A percentile compares a stretch with the other conserved stretches of the same genome.
Conservation (phyloP, 2,113 vertebrate species). For the Hipposideros armiger region DNA sequence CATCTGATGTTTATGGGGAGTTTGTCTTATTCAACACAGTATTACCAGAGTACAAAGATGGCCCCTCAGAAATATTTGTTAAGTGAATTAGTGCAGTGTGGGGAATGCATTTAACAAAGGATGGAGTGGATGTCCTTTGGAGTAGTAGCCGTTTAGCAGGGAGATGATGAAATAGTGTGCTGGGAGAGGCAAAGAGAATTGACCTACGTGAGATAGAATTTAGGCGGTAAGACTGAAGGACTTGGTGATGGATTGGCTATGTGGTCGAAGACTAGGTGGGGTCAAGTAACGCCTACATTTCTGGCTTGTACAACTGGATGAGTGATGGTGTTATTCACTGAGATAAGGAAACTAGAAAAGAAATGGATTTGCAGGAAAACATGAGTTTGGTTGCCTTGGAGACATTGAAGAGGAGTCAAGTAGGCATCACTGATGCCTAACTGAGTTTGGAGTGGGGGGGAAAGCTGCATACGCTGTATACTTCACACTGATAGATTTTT, state of each 20-base stretch:
- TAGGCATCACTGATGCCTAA: constrained; percentile 25
- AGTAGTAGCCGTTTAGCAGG: background rate
- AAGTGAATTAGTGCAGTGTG: background rate
- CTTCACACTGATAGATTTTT: constrained; percentile 36
- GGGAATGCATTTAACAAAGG: background rate
- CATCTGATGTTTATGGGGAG: background rate
- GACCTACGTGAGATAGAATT: constrained; percentile 7
- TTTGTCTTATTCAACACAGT: background rate
- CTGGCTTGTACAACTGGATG: constrained; percentile 4
- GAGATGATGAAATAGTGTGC: background rate
- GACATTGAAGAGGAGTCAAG: constrained; percentile 39
- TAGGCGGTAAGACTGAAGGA: constrained; percentile 2
- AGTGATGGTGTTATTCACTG: constrained; percentile 37
- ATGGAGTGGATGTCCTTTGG: background rate
- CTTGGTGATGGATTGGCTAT: background rate
- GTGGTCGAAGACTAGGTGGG: background rate
- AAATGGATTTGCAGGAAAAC: constrained; percentile 14
- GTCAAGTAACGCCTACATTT: constrained; percentile 14
- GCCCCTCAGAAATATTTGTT: background rate
- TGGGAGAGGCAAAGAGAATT: constrained; percentile 11
- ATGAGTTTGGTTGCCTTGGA: constrained; percentile 66
- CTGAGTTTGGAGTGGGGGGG: background rate
- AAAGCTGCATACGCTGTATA: background rate
- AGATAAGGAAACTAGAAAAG: constrained; percentile 45
- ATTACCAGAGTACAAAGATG: background rate